phyloP scores from a whole-genome alignment of 2,888 invertebrate genomes.

The Leucoma salicis region DNA sequence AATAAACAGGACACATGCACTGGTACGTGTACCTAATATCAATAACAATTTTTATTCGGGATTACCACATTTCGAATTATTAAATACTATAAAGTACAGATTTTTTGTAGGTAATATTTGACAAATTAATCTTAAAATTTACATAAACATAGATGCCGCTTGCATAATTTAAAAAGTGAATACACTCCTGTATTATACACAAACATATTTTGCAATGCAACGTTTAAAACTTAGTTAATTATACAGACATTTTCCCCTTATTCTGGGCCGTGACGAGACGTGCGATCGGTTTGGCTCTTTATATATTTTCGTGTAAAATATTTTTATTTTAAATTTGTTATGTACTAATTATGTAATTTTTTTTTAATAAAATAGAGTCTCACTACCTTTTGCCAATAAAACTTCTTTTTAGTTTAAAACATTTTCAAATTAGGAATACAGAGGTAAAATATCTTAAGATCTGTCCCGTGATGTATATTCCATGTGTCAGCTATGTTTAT shows the following conservation, averaged over 20 bases:
- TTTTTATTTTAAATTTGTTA: not conserved
- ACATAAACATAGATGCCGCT: constrained; percentile 5
- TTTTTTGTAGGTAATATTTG: too few relatives aligned
- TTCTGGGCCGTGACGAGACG: constrained; percentile 60
- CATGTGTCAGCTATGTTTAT: constrained; percentile 47
- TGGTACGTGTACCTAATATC: too few relatives aligned
- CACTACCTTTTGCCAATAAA: too few relatives aligned
- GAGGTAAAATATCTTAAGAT: constrained; percentile 46
- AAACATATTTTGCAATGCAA: constrained; percentile 41
- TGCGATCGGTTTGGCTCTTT: constrained; percentile 26
- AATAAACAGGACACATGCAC: too few relatives aligned
- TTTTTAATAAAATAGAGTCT: not conserved
- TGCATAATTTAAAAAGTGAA: constrained; percentile 28
- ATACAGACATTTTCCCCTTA: constrained; percentile 56
- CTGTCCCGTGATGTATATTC: constrained; percentile 27
- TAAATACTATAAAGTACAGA: too few relatives aligned
- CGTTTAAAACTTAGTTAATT: constrained; percentile 49
- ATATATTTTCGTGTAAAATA: constrained; percentile 13
- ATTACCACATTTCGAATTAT: too few relatives aligned
- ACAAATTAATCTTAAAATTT: constrained; percentile 4
- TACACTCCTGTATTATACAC: constrained; percentile 25
- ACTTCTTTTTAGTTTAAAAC: too few relatives aligned
- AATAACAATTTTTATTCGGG: too few relatives aligned
- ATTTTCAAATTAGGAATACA: not conserved
- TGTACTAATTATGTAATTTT: not conserved